These are phyloP conservation scores for Dendrocincla tyrannina DNA, from an alignment of 2,797 vertebrate species.

Conservation along the genomic window DNA sequence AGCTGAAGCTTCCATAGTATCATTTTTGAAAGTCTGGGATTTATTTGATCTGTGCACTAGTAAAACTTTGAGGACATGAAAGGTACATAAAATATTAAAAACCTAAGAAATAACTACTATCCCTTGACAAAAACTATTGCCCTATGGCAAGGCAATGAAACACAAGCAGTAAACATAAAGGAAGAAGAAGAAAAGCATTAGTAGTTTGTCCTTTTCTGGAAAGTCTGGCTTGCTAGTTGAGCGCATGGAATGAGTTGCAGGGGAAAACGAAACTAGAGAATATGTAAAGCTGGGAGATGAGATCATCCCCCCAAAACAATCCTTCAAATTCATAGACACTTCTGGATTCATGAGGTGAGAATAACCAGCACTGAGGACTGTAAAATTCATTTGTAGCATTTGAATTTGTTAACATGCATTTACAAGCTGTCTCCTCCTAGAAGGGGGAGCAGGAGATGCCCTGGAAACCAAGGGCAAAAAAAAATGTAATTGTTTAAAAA, in stretches of 20 bases:
- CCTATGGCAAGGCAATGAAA: background rate
- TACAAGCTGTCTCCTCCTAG: constrained; percentile 40
- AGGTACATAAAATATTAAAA: constrained; percentile 13
- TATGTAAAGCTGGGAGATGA: constrained; percentile 69
- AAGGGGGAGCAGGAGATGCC: background rate
- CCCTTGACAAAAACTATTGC: background rate
- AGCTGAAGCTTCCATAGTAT: constrained; percentile 32
- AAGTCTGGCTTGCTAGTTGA: constrained; percentile 53
- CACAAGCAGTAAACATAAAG: constrained; percentile 9
- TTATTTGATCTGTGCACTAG: background rate
- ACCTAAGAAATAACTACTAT: background rate
- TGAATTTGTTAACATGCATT: constrained; percentile 56
- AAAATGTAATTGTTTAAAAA: background rate
- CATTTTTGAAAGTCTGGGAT: background rate
- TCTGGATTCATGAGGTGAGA: constrained; percentile 74
- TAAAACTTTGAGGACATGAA: constrained; percentile 8
- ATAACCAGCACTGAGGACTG: constrained; percentile 52
- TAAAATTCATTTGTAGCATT: constrained; percentile 66
- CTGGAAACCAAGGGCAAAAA: background rate
- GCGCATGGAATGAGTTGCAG: constrained; percentile 43
- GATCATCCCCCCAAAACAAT: constrained; percentile 67
- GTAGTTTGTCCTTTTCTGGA: constrained; percentile 52
- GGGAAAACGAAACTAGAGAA: constrained; percentile 69
- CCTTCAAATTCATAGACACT: constrained; percentile 70
- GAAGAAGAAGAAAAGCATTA: background rate